Evolutionary conservation across 2,797 vertebrate species (phyloP), one percentile per base, ranked within the genome.

Genomic region (Limosa lapponica): DNA sequence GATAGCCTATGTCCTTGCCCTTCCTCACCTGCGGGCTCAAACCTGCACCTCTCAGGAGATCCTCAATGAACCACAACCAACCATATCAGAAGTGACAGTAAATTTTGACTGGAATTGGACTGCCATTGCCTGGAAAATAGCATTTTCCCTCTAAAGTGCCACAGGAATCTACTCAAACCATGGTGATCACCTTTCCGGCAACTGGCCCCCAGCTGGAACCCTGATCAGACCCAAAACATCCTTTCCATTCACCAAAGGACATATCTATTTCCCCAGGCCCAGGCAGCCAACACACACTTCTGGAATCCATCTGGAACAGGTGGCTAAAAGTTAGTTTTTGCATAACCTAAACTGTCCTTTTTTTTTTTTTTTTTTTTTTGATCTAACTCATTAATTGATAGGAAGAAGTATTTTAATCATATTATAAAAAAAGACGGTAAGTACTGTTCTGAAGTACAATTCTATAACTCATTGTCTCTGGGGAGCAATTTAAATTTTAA

Each of bases 401-500:
- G n/a, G 43, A 93, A 89, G 71, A 93, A 66, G 7, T 41, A 82
- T 87, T 94, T 89, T 95, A 87, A 82, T 82, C 36, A 12, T 75
- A 73, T 18, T 91, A 22, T 18, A 52, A 59, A 82, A 59, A 72
- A 41, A 55, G 10, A 74, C 37, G 49, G 22, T 54, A 70, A 85
- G 55, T 91, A 55, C 55, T 52, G 17, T 64, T 89, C 91, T 89
- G 44, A 91, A 89, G 64, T 91, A 80, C 39, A 87, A 55, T 87
- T 93, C 64, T 67, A 15, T 80, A 95, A 94, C 32, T 93, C 79
- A 71, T 77, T 67, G 4, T 91, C 79, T 90, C 69, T 57, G 24
- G 75, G 69, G 85, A 95, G 20, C 72, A 91, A 86, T 94, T 96
- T 93, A 87, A 86, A 88, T 88, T 93, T 93, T 94, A 91, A 89